A percentile compares a stretch with the other conserved stretches of the same genome.
phyloP scores from a whole-genome alignment of 1,140 invertebrate genomes.

The Planococcus citri region DNA sequence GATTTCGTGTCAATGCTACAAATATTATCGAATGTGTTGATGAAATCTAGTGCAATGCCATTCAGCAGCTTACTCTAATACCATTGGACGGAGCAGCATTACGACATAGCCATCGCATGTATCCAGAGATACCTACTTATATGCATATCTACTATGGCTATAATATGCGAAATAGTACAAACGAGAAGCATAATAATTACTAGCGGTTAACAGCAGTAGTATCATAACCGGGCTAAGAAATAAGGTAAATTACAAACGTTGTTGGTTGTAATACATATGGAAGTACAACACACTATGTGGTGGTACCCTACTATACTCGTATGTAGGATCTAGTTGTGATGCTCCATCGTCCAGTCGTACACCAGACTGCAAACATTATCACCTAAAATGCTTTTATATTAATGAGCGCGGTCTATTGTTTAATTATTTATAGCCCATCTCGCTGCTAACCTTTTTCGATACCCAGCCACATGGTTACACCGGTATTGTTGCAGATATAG shows the following conservation, averaged over 20 bases:
- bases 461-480: neutral
- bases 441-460: neutral
- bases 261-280: neutral
- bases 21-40: no score
- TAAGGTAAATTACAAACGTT: neutral
- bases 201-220: neutral
- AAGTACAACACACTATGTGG: no score
- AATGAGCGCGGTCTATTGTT: conserved; percentile 6
- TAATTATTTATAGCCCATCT: conserved; percentile 7
- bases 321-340: no score
- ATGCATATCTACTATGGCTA: no score
- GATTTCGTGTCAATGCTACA: no score
- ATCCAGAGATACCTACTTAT: no score
- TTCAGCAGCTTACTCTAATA: no score
- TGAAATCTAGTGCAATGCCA: no score
- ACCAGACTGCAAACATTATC: neutral
- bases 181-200: neutral
- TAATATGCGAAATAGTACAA: neutral
- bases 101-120: no score
- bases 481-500: neutral
- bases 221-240: neutral
- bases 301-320: no score
- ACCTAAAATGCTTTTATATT: conserved; percentile 4
- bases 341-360: no score
- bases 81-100: no score